Percentiles rank a stretch among this genome's conserved stretches.
Evolutionary conservation across 2,888 invertebrate genomes (phyloP).

Genomic region (Calameuta idolon): DNA sequence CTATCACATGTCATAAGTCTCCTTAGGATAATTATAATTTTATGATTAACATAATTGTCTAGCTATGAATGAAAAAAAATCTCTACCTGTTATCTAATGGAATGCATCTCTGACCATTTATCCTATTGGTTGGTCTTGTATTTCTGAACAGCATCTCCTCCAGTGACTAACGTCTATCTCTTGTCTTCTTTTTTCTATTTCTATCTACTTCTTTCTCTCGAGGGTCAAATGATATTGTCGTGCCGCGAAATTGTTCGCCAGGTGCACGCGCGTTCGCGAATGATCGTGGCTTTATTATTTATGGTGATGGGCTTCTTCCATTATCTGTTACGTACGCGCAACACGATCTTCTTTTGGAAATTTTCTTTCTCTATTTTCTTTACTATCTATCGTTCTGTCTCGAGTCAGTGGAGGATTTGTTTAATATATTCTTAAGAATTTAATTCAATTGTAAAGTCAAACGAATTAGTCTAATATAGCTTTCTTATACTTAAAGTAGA

Average conservation of each 20-base stretch:
- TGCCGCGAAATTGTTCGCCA: background rate
- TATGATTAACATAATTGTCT: constrained; percentile 44
- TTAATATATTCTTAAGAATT: constrained; percentile 53
- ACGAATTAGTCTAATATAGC: constrained; percentile 64
- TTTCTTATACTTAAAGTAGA: constrained; percentile 60
- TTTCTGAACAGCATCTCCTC: constrained; percentile 62
- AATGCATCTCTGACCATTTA: constrained; percentile 58
- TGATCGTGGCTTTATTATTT: constrained; percentile 23
- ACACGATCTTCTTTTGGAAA: constrained; percentile 33
- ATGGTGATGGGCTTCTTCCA: constrained; percentile 60
- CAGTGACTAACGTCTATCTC: constrained; percentile 54
- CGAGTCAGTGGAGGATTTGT: constrained; percentile 66
- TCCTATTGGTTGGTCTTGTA: constrained; percentile 56
- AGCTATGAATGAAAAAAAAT: constrained; percentile 31
- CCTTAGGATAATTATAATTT: constrained; percentile 37
- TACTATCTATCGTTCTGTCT: constrained; percentile 39
- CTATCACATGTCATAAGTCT: constrained; percentile 70
- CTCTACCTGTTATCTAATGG: constrained; percentile 28
- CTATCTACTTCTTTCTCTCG: constrained; percentile 10
- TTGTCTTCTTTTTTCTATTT: constrained; percentile 19
- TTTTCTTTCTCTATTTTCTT: constrained; percentile 32
- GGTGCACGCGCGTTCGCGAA: constrained; percentile 1
- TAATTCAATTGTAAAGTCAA: constrained; percentile 64
- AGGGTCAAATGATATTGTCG: constrained; percentile 9
- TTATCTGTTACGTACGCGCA: constrained; percentile 45